phyloP scores from a whole-genome alignment of 2,888 invertebrate genomes.

The Hypercompe scribonia region DNA sequence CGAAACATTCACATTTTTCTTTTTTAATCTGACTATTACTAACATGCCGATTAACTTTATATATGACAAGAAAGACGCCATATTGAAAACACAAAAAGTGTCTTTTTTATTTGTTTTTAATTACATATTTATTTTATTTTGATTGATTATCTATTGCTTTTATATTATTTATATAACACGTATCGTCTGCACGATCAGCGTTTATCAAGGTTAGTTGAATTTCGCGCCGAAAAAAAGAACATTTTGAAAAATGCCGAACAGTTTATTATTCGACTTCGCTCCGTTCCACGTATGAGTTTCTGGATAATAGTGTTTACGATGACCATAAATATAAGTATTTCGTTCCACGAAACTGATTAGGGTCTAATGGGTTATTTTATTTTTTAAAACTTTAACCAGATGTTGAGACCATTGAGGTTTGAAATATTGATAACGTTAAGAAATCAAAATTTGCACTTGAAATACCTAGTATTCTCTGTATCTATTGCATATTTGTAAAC shows the following conservation, averaged over 20 bases:
- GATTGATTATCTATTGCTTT: background rate
- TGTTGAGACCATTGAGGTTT: constrained; percentile 7
- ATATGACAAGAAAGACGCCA: background rate
- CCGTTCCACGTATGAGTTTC: constrained; percentile 15
- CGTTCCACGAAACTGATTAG: constrained; percentile 61
- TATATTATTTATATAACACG: background rate
- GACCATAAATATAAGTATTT: constrained; percentile 57
- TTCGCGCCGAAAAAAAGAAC: constrained; percentile 12
- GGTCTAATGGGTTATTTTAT: constrained; percentile 53
- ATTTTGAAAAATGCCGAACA: constrained; percentile 34
- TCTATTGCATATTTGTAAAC: background rate
- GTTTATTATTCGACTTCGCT: constrained; percentile 28
- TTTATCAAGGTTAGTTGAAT: background rate
- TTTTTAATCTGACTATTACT: too few species aligned
- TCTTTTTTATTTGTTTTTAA: background rate
- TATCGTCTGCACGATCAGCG: background rate
- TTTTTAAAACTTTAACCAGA: constrained; percentile 25
- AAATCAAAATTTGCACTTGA: constrained; percentile 29
- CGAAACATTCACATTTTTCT: too few species aligned
- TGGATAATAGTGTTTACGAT: constrained; percentile 55
- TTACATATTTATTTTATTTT: background rate
- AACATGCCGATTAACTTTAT: background rate
- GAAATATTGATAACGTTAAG: constrained; percentile 16
- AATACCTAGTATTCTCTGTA: background rate
- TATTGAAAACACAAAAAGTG: background rate